phyloP scores from a whole-genome alignment of 64 coral and sea anemone species.

The Montipora foliosa region DNA sequence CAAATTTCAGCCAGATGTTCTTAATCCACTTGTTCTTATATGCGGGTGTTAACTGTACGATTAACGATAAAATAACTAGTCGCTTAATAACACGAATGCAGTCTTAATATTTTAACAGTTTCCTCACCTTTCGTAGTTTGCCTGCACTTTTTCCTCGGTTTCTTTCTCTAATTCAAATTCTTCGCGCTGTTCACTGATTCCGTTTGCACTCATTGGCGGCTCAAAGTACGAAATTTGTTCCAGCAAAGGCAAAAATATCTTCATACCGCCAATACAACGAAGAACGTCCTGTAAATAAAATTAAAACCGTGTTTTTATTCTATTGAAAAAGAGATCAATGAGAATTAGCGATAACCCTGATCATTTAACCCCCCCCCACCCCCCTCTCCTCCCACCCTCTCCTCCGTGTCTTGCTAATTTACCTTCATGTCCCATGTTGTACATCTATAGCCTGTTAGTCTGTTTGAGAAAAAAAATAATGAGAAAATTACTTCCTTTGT shows the following conservation, averaged over 20 bases:
- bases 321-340: no score
- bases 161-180: constrained; percentile 10
- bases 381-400: neutral
- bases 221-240: constrained; percentile 71
- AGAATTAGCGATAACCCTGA: neutral
- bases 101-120: no score
- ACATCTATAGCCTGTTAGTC: constrained; percentile 59
- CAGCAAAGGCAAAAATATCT: constrained; percentile 95
- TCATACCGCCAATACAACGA: constrained; percentile 89
- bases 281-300: constrained; percentile 82
- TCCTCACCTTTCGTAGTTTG: constrained; percentile 1
- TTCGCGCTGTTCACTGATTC: neutral
- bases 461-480: neutral
- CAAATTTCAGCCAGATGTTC: no score
- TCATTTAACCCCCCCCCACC: neutral
- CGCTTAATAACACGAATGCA: no score
- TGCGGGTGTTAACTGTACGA: no score
- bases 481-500: neutral
- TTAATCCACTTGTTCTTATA: no score
- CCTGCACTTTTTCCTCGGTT: neutral
- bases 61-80: no score
- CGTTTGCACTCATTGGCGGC: neutral
- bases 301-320: neutral
- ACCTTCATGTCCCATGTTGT: constrained; percentile 74
- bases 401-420: neutral